Conservation (phyloP, 2,888 invertebrate genomes). For the Anthophora plumipes region DNA sequence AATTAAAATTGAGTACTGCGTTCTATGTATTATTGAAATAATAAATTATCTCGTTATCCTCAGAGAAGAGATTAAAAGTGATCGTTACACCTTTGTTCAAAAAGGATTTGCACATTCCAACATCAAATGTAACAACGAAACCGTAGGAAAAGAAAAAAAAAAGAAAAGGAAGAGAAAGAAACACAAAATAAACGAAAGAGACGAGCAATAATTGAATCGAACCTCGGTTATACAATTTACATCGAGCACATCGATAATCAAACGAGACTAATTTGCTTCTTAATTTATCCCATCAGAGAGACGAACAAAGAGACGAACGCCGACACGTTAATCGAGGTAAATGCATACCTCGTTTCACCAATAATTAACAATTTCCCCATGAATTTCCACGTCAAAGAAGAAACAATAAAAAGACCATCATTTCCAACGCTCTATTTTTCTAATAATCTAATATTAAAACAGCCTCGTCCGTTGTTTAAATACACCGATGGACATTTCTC, state of each 20-base stretch:
- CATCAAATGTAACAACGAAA: too few species aligned
- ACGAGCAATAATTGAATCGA: too few species aligned
- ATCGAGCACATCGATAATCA: neutral
- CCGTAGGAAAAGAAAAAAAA: neutral
- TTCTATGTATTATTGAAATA: too few species aligned
- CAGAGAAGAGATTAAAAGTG: too few species aligned
- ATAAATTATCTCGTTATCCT: too few species aligned
- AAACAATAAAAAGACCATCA: conserved; percentile 1
- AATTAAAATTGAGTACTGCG: too few species aligned
- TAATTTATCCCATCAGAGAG: neutral
- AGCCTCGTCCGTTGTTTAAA: neutral
- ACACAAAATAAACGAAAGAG: too few species aligned
- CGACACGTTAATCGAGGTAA: neutral
- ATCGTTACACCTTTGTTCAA: too few species aligned
- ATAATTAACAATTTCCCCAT: conserved; percentile 19
- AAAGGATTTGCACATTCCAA: neutral
- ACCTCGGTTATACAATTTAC: neutral
- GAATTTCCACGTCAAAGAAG: neutral
- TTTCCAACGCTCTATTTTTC: conserved; percentile 4
- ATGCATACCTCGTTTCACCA: neutral
- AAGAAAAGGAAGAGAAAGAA: neutral
- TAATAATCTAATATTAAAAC: conserved; percentile 19
- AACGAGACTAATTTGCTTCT: neutral
- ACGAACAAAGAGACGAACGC: neutral
- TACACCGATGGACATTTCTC: neutral